phyloP scores from a whole-genome alignment of 2,113 vertebrate genomes.

The Epinephelus fuscoguttatus region DNA sequence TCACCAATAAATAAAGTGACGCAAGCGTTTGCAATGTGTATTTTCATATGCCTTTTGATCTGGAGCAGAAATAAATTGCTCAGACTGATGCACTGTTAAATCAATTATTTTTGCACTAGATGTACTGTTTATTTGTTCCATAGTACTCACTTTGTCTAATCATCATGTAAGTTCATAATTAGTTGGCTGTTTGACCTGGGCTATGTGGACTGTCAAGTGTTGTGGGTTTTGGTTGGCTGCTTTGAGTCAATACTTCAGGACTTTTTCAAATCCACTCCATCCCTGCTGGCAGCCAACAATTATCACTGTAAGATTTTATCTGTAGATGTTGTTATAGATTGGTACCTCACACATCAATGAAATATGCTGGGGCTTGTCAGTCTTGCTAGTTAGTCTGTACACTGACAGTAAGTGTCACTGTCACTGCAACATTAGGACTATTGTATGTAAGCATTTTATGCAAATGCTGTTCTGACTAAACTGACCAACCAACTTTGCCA shows the following conservation, averaged over 20 bases:
- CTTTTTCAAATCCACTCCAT: not conserved
- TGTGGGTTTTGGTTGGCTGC: not conserved
- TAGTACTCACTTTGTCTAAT: not conserved
- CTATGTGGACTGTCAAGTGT: not conserved
- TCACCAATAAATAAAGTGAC: conserved; percentile 83
- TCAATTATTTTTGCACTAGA: conserved; percentile 11
- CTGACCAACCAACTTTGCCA: too few species aligned
- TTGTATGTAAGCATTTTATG: not conserved
- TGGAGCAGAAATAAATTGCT: conserved; percentile 52
- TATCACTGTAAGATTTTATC: not conserved
- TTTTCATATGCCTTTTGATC: conserved; percentile 85
- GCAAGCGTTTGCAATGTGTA: conserved; percentile 85
- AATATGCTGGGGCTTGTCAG: not conserved
- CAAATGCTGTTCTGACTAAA: not conserved
- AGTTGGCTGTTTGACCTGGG: not conserved
- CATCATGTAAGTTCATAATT: not conserved
- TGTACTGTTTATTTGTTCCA: not conserved
- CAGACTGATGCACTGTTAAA: conserved; percentile 14
- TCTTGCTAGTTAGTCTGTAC: not conserved
- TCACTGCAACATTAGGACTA: not conserved
- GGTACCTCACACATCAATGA: not conserved
- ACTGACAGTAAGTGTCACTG: not conserved
- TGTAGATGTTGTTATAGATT: not conserved
- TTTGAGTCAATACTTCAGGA: not conserved
- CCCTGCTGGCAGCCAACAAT: not conserved